Evolutionary conservation across 2,113 vertebrate genomes (phyloP), one percentile per base, ranked within the genome.

Genomic region (Sterrhoptilus dennistouni): DNA sequence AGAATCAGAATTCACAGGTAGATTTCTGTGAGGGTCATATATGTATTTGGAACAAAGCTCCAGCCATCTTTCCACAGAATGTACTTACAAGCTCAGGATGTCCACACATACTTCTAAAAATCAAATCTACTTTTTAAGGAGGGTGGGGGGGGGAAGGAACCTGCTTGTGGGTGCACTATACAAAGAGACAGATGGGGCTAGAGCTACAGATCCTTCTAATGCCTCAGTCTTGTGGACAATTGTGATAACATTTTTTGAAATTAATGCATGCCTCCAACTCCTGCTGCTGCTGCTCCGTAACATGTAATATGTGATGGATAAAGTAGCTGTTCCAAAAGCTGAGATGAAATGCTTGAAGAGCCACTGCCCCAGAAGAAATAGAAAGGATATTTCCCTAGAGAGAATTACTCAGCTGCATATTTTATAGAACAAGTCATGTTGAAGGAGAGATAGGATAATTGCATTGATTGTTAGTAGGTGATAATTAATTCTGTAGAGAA

Each of bases 401-500:
- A 93, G 83, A 97, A 95, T 89, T 96, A 96, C 82, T 97, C 96
- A 91, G 90, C 95, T 80, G 82, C 0, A 7, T 63, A 93, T 95
- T 96, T 90, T 92, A 81, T 15, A 96, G 87, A 95, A 76, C 53
- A 82, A 96, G 95, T 96, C 94, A 89, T 86, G 85, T 56, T 52
- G 59, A 96, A 96, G 88, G 94, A 96, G 91, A 97, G 59, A 88
- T 89, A 80, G 69, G 96, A 95, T 96, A 97, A 97, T 95, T 96
- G 93, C 95, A 97, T 80, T 97, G 95, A 95, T 86, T 96, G 96
- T 95, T 94, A 91, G 90, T 65, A 96, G 61, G 90, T 89, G 95
- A 68, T 96, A 97, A 96, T 97, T 96, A 97, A 97, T 97, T 97
- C 87, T 91, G 87, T 53, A 70, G 90, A 94, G 92, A 95, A 94